A percentile compares a stretch with the other conserved stretches of the same genome.
These are phyloP conservation scores for Drosophila bocqueti DNA, from an alignment of 1,140 invertebrate genomes.

Conservation along the genomic window DNA sequence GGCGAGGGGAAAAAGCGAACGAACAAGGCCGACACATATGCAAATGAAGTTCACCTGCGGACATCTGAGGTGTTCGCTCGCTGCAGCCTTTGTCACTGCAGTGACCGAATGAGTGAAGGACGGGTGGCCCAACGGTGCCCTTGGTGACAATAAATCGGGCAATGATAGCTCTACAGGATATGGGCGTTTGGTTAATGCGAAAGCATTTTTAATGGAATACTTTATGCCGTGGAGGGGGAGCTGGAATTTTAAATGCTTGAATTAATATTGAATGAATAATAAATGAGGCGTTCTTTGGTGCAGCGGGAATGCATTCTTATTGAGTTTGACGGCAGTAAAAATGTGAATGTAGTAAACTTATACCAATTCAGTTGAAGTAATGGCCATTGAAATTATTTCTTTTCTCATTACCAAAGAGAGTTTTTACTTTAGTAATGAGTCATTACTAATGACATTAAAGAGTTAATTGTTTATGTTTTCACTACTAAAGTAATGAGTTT, in stretches of 20 bases:
- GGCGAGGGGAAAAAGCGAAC: neutral
- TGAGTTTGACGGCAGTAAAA: slow-evolving; percentile 9
- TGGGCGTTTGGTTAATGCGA: slow-evolving; percentile 49
- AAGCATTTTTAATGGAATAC: slow-evolving; percentile 46
- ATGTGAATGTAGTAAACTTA: slow-evolving; percentile 1
- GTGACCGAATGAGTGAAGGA: slow-evolving; percentile 14
- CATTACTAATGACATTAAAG: neutral
- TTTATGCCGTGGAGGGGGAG: slow-evolving; percentile 8
- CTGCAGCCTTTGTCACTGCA: slow-evolving; percentile 21
- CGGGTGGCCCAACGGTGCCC: slow-evolving; percentile 10
- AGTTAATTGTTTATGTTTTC: neutral
- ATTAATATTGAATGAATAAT: slow-evolving; percentile 47
- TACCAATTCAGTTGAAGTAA: slow-evolving; percentile 5
- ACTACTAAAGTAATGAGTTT: neutral
- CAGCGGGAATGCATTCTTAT: slow-evolving; percentile 8
- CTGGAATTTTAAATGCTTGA: slow-evolving; percentile 30
- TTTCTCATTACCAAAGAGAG: neutral
- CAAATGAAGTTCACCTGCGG: slow-evolving; percentile 47
- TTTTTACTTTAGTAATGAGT: neutral
- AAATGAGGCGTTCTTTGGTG: slow-evolving; percentile 16
- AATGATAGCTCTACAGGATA: slow-evolving; percentile 51
- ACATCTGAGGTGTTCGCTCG: slow-evolving; percentile 42
- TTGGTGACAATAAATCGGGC: slow-evolving; percentile 53
- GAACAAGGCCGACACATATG: slow-evolving; percentile 43
- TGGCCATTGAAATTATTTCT: neutral